A percentile compares a stretch with the other conserved stretches of the same genome.
Conservation (phyloP, 1,140 invertebrate species). For the Arctopsyche grandis region DNA sequence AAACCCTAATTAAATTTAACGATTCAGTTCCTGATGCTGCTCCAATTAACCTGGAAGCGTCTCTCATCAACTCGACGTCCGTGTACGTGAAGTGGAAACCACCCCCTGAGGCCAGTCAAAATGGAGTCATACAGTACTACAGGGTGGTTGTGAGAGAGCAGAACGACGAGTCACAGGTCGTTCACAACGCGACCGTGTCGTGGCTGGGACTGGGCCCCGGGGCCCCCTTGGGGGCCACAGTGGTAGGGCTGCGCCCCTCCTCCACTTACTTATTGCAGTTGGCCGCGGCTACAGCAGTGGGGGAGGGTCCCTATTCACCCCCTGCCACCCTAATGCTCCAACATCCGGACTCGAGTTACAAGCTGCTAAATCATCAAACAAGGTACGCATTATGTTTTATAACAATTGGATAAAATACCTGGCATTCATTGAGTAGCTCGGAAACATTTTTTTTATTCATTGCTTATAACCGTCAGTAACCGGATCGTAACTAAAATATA, state of each 20-base stretch:
- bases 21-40: constrained; percentile 78
- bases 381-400: constrained; percentile 21
- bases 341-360: constrained; percentile 27
- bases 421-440: too few relatives aligned
- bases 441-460: too few relatives aligned
- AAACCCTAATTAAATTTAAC: constrained; percentile 17
- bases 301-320: constrained; percentile 76
- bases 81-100: constrained; percentile 86
- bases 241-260: constrained; percentile 37
- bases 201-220: not conserved
- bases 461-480: too few relatives aligned
- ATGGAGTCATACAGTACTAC: constrained; percentile 77
- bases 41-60: constrained; percentile 81
- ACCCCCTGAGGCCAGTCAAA: constrained; percentile 74
- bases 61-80: constrained; percentile 80
- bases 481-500: too few relatives aligned
- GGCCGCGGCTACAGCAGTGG: constrained; percentile 79
- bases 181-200: constrained; percentile 45
- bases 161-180: constrained; percentile 36
- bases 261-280: constrained; percentile 47
- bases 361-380: constrained; percentile 40
- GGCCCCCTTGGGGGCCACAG: constrained; percentile 26
- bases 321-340: constrained; percentile 59
- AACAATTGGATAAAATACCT: too few relatives aligned
- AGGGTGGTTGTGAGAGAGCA: constrained; percentile 57